phyloP scores from a whole-genome alignment of 2,113 vertebrate species.

The Peromyscus californicus region DNA sequence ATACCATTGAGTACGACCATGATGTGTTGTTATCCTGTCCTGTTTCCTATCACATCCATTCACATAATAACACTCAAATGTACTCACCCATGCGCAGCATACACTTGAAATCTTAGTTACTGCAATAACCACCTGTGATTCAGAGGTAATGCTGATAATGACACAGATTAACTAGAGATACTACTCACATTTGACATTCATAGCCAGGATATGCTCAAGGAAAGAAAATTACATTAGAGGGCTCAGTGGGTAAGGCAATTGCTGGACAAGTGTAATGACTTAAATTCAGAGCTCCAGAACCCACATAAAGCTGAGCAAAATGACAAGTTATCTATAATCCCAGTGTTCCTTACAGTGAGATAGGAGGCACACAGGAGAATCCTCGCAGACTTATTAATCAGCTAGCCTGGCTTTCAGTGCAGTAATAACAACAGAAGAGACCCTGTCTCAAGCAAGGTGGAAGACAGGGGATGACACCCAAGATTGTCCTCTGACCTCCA shows the following conservation, averaged over 20 bases:
- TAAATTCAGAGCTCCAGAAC: not conserved
- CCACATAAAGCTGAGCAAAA: not conserved
- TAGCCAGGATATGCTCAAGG: not conserved
- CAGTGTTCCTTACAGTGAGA: not conserved
- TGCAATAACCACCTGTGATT: not conserved
- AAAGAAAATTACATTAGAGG: not conserved
- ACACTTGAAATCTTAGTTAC: not conserved
- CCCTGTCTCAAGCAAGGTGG: not conserved
- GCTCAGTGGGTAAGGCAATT: not conserved
- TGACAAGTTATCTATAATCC: not conserved
- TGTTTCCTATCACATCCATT: conserved; percentile 16
- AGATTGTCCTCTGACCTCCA: too few species aligned
- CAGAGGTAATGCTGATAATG: not conserved
- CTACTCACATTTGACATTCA: not conserved
- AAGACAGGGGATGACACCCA: too few species aligned
- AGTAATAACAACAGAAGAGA: not conserved
- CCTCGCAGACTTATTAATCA: not conserved
- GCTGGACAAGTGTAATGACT: not conserved
- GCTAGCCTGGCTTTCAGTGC: not conserved
- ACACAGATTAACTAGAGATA: not conserved
- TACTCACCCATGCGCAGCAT: too few species aligned
- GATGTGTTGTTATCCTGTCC: not conserved
- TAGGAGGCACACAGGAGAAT: too few species aligned
- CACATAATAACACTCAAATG: conserved; percentile 11
- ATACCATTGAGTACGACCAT: not conserved